Conservation (phyloP, 2,888 invertebrate species). For the Pocota personata region DNA sequence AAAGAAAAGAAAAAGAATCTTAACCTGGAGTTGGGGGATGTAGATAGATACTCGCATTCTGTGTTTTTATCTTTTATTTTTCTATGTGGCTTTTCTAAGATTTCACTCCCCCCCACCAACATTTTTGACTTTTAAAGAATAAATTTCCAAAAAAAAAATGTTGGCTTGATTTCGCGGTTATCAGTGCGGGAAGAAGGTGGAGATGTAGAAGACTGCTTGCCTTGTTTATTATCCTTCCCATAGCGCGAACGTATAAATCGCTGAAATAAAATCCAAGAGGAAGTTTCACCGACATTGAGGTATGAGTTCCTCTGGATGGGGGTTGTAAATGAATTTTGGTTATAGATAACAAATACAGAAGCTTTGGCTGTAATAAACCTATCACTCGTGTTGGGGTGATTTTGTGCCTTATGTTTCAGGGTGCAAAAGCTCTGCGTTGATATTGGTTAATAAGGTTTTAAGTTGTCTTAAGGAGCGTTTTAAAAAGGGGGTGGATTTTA, state of each 20-base stretch:
- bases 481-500: neutral
- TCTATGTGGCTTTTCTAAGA: slow-evolving; percentile 8
- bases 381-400: neutral
- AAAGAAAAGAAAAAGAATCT: slow-evolving; percentile 8
- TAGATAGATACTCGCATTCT: neutral
- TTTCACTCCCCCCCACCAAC: neutral
- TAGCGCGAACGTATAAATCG: slow-evolving; percentile 53
- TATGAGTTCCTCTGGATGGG: slow-evolving; percentile 6
- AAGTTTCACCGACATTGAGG: slow-evolving; percentile 49
- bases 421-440: slow-evolving; percentile 16
- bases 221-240: slow-evolving; percentile 69
- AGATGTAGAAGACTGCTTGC: slow-evolving; percentile 24
- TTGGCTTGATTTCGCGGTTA: slow-evolving; percentile 46
- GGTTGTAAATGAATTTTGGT: slow-evolving; percentile 62
- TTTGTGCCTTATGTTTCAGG: slow-evolving; percentile 46
- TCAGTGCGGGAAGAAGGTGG: slow-evolving; percentile 23
- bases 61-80: neutral
- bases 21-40: neutral
- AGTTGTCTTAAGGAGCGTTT: slow-evolving; percentile 8
- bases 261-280: slow-evolving; percentile 69
- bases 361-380: slow-evolving; percentile 60
- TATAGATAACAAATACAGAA: slow-evolving; percentile 59
- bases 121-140: slow-evolving; percentile 50
- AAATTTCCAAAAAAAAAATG: slow-evolving; percentile 24
- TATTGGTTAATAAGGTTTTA: slow-evolving; percentile 26